These are phyloP conservation scores for Pteromalus puparum DNA, from an alignment of 1,140 invertebrate species.

Conservation along the genomic window DNA sequence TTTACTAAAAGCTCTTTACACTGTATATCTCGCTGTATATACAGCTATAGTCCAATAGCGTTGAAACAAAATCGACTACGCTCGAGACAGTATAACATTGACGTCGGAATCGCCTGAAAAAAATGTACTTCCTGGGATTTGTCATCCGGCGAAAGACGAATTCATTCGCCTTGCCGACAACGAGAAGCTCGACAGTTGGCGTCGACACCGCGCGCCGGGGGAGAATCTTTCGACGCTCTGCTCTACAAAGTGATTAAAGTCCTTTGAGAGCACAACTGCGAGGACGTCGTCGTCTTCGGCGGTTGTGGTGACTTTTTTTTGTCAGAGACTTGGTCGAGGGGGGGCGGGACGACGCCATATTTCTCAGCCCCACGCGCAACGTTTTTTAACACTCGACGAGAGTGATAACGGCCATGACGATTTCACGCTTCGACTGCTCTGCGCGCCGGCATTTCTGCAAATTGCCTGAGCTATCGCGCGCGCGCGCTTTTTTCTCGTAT, in stretches of 20 bases:
- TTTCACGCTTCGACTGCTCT: conserved; percentile 35
- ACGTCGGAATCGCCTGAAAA: not conserved
- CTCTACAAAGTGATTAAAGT: conserved; percentile 38
- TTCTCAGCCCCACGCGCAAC: not conserved
- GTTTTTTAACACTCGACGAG: not conserved
- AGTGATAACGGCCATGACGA: conserved; percentile 44
- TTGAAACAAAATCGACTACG: not conserved
- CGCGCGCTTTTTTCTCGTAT: too few species aligned
- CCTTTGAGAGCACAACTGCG: conserved; percentile 14
- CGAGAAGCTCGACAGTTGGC: conserved; percentile 6
- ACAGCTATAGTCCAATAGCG: too few species aligned
- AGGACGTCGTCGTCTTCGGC: conserved; percentile 18
- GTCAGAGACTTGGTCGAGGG: not conserved
- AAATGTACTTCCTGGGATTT: conserved; percentile 53
- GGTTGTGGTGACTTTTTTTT: not conserved
- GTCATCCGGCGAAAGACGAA: conserved; percentile 56
- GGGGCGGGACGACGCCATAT: not conserved
- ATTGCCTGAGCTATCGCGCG: not conserved
- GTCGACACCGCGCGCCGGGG: not conserved
- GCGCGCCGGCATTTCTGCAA: conserved; percentile 17
- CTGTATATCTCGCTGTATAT: too few species aligned
- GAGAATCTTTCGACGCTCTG: conserved; percentile 5
- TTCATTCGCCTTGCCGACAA: conserved; percentile 42
- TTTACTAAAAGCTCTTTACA: too few species aligned
- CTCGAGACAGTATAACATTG: not conserved